Evolutionary conservation across 2,113 vertebrate genomes (phyloP).

Genomic region (Nannospalax galili): DNA sequence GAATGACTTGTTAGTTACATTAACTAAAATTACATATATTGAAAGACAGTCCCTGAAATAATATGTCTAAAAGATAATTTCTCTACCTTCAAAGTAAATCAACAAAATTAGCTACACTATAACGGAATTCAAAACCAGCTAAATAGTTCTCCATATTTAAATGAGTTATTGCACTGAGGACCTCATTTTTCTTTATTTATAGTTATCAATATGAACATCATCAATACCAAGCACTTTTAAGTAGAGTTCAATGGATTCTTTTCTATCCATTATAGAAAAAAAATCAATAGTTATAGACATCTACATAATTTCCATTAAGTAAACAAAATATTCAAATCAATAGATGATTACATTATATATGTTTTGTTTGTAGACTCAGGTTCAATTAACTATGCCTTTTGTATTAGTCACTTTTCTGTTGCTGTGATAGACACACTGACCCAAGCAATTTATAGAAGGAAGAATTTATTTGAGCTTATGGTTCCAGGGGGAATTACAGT

Average conservation of each 20-base stretch:
- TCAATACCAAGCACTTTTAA: not conserved
- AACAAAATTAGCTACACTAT: conserved; percentile 3
- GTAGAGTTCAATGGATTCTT: conserved; percentile 20
- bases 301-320: conserved; percentile 8
- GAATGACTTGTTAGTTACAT: not conserved
- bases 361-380: not conserved
- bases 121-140: conserved; percentile 37
- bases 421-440: too few species aligned
- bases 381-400: not conserved
- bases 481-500: too few species aligned
- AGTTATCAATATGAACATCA: not conserved
- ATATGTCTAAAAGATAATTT: not conserved
- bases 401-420: too few species aligned
- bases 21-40: conserved; percentile 42
- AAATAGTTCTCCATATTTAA: conserved; percentile 42
- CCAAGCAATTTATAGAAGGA: too few species aligned
- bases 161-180: conserved; percentile 8
- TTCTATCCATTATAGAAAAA: conserved; percentile 14
- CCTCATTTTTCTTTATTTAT: not conserved
- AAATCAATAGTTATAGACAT: conserved; percentile 46
- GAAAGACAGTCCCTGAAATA: not conserved
- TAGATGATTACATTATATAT: not conserved
- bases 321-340: not conserved
- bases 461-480: too few species aligned
- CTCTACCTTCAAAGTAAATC: conserved; percentile 1